Percentiles rank a stretch among this genome's conserved stretches.
phyloP scores from a whole-genome alignment of 1,140 invertebrate species.

The Pteromalus puparum region DNA sequence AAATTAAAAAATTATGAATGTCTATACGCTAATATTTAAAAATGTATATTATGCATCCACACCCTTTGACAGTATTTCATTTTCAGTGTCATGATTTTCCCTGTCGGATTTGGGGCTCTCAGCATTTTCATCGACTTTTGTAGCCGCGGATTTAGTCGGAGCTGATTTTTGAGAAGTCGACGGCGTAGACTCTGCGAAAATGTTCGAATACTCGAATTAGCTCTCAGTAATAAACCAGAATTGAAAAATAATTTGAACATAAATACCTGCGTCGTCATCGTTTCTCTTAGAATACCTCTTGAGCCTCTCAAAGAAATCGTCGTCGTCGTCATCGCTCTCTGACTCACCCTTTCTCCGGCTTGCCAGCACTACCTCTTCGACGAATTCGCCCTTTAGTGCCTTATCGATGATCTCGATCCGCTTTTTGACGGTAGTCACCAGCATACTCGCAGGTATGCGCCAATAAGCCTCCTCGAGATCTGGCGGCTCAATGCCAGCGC shows the following conservation, averaged over 20 bases:
- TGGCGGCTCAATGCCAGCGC: conserved; percentile 78
- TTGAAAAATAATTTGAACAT: not conserved
- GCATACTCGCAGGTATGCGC: conserved; percentile 77
- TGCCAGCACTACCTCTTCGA: conserved; percentile 53
- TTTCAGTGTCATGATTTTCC: conserved; percentile 12
- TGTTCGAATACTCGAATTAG: not conserved
- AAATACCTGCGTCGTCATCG: conserved; percentile 26
- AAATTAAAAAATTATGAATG: not conserved
- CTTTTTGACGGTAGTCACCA: conserved; percentile 73
- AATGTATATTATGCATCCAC: not conserved
- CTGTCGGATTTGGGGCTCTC: conserved; percentile 11
- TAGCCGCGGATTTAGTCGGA: not conserved
- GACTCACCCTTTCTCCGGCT: conserved; percentile 22
- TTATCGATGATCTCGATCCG: conserved; percentile 70
- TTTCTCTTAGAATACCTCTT: conserved; percentile 58
- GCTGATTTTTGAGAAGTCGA: not conserved
- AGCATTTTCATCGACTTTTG: not conserved
- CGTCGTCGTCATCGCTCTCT: conserved; percentile 58
- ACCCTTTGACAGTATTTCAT: conserved; percentile 18
- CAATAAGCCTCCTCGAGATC: conserved; percentile 80
- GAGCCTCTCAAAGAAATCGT: conserved; percentile 61
- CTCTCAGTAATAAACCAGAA: not conserved
- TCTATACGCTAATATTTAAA: too few relatives aligned
- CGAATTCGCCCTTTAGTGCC: conserved; percentile 71
- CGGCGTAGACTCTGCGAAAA: not conserved